Percentiles rank a stretch among this genome's conserved stretches.
Evolutionary conservation across 1,140 invertebrate genomes (phyloP).

Genomic region (Rhizoglyphus robini): DNA sequence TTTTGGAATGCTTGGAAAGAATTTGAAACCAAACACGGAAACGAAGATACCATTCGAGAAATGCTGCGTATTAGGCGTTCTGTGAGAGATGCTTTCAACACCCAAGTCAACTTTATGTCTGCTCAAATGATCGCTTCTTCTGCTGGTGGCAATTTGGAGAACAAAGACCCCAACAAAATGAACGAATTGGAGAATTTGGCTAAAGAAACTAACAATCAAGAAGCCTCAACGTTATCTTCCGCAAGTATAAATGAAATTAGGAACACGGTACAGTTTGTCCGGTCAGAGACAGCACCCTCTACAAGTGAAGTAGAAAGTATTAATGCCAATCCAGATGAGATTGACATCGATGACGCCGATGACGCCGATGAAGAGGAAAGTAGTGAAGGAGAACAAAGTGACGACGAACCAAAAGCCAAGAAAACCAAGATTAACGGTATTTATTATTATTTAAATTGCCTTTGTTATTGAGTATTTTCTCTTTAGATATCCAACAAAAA

Average conservation of each 20-base stretch:
- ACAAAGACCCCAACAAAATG: conserved; percentile 2
- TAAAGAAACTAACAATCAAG: background rate
- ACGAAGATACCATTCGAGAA: conserved; percentile 97
- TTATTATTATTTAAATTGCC: conserved; percentile 1
- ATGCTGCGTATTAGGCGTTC: conserved; percentile 96
- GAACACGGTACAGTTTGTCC: conserved; percentile 35
- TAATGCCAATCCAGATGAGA: conserved; percentile 78
- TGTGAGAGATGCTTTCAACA: conserved; percentile 92
- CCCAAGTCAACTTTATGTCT: conserved; percentile 71
- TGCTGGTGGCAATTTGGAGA: conserved; percentile 43
- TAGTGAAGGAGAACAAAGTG: conserved; percentile 47
- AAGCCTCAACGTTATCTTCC: background rate
- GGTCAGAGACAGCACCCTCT: conserved; percentile 43
- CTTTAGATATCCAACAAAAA: conserved; percentile 44
- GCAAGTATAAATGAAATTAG: background rate
- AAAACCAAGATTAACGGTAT: conserved; percentile 16
- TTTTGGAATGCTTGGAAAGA: conserved; percentile 99
- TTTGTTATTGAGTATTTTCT: conserved; percentile 29
- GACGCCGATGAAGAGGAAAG: conserved; percentile 50
- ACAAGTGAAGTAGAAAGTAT: conserved; percentile 52
- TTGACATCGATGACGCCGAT: conserved; percentile 38
- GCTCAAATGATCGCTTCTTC: conserved; percentile 71
- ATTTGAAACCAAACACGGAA: conserved; percentile 98
- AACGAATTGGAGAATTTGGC: conserved; percentile 8
- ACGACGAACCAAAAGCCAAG: background rate